Base-by-base conservation (phyloP, 2,797 vertebrate species). In the Liparis tanakae region DNA sequence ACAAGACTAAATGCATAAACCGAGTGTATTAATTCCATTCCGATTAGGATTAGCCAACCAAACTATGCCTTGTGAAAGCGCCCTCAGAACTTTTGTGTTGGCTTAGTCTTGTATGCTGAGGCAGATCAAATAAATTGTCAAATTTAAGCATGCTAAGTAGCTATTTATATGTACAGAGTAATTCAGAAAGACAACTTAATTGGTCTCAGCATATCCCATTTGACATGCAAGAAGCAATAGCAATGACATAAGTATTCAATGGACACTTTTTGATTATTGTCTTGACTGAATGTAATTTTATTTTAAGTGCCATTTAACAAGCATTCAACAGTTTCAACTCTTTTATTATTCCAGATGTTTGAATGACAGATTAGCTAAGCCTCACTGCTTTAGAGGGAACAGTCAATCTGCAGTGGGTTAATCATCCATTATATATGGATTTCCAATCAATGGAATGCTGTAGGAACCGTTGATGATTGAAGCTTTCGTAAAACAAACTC, bases 161-260 rank as follows among this genome's bases (percentile, higher is more conserved):
- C 76, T 90, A 86, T 90, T 91, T 87, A 85, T 87, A 89, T 87
- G 77, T 78, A 88, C 56, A 84, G 57, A 85, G 61, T 79, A 78
- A 83, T 82, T 88, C 55, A 76, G 66, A 88, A 65, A 82, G 55
- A 90, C 77, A 36, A 78, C 77, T 83, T 71, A 56, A 72, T 81
- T 81, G 51, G 68, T 77, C 37, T 57, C 18, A 76, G 74, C 85
- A 70, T 79, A 82, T 79, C 62, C 10, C 48, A 80, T 89, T 86
- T 77, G 77, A 83, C 83, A 83, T 90, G 77, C 73, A 85, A 66
- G 61, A 69, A 69, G 64, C 55, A 82, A 67, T 43, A 69, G 39
- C 74, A 86, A 80, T 79, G 41, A 67, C 64, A 69, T 87, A 81
- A 79, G 76, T 63, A 60, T 50, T 85, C 65, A 86, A 71, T 80